These are phyloP conservation scores for Eurois occulta DNA, from an alignment of 2,888 invertebrate genomes.

Conservation along the genomic window DNA sequence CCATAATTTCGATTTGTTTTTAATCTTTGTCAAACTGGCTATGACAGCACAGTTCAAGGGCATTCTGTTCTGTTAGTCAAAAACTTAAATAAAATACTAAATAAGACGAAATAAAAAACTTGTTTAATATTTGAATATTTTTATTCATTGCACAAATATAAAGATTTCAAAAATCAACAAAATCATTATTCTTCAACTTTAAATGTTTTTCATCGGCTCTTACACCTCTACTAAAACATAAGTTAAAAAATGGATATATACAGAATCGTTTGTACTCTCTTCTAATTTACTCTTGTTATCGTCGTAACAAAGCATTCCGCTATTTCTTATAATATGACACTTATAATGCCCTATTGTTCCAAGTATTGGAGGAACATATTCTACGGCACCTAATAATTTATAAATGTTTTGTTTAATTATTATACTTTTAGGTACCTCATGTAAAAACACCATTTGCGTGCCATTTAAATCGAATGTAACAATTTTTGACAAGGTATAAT, in stretches of 20 bases:
- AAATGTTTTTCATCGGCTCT: conserved; percentile 49
- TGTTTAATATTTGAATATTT: conserved; percentile 46
- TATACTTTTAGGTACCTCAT: conserved; percentile 52
- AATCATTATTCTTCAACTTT: conserved; percentile 48
- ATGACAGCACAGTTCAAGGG: conserved; percentile 48
- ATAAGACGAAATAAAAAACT: conserved; percentile 48
- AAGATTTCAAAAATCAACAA: conserved; percentile 51
- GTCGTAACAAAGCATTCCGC: conserved; percentile 48
- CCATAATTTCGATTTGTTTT: too few relatives aligned
- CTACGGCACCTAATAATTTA: conserved; percentile 52
- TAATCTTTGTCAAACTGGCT: conserved; percentile 49
- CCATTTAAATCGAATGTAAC: conserved; percentile 52
- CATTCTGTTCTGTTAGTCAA: conserved; percentile 48
- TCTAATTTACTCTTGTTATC: conserved; percentile 48
- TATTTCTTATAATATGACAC: conserved; percentile 53
- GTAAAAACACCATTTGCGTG: conserved; percentile 50
- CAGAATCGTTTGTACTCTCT: conserved; percentile 45
- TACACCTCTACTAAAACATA: conserved; percentile 53
- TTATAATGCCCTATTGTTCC: conserved; percentile 51
- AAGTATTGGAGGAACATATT: conserved; percentile 50
- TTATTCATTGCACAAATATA: conserved; percentile 49
- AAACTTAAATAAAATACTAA: conserved; percentile 46
- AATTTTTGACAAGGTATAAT: conserved; percentile 54
- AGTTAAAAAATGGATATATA: conserved; percentile 48
- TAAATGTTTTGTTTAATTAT: conserved; percentile 53